A percentile compares a stretch with the other conserved stretches of the same genome.
phyloP scores from a whole-genome alignment of 2,797 vertebrate genomes.

The Harpagifer antarcticus region DNA sequence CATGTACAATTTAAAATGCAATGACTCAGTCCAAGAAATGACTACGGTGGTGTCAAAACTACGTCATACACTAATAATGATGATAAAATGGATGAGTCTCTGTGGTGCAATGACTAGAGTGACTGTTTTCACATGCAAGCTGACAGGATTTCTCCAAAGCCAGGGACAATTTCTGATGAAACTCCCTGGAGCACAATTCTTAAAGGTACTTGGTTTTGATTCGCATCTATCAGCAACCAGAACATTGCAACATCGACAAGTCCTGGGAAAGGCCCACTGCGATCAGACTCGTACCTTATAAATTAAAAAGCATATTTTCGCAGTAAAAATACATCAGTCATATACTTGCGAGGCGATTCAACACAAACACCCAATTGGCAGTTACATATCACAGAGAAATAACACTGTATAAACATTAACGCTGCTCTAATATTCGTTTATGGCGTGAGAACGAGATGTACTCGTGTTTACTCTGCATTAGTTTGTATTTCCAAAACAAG shows the following conservation, averaged over 20 bases:
- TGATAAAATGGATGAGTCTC: slow-evolving; percentile 49
- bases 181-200: slow-evolving; percentile 20
- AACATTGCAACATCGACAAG: slow-evolving; percentile 40
- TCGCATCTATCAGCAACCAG: slow-evolving; percentile 26
- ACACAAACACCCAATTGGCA: slow-evolving; percentile 36
- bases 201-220: slow-evolving; percentile 49
- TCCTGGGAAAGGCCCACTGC: slow-evolving; percentile 45
- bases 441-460: slow-evolving; percentile 14
- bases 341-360: slow-evolving; percentile 24
- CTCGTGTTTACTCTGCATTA: slow-evolving; percentile 12
- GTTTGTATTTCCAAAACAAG: slow-evolving; percentile 19
- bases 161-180: slow-evolving; percentile 17
- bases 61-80: slow-evolving; percentile 40
- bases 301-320: slow-evolving; percentile 38
- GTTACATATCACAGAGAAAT: slow-evolving; percentile 20
- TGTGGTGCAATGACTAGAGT: slow-evolving; percentile 7
- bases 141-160: slow-evolving; percentile 19
- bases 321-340: slow-evolving; percentile 17
- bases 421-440: slow-evolving; percentile 23
- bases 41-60: slow-evolving; percentile 57
- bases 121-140: slow-evolving; percentile 30
- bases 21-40: slow-evolving; percentile 63
- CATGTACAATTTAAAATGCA: slow-evolving; percentile 70
- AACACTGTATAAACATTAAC: slow-evolving; percentile 15
- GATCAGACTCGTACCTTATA: slow-evolving; percentile 1